These are phyloP conservation scores for Leucoraja ocellata DNA, from an alignment of 2,797 vertebrate species.

Conservation along the genomic window DNA sequence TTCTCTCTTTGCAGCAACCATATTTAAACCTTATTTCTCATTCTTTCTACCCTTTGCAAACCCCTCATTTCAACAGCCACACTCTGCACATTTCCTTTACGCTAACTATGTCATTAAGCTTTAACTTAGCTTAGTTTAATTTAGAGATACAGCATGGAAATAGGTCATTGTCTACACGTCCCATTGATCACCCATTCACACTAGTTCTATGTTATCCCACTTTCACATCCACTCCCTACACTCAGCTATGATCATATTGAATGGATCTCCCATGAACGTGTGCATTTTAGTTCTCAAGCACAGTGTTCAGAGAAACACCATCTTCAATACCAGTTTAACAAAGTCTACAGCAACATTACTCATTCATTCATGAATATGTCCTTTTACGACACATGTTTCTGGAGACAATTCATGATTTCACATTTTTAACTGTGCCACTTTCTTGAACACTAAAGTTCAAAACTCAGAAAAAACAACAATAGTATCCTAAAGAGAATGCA, in stretches of 20 bases:
- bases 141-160: too few species aligned
- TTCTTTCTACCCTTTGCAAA: not conserved
- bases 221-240: too few species aligned
- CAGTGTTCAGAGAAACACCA: not conserved
- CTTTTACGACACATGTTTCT: not conserved
- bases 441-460: not conserved
- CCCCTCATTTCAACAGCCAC: not conserved
- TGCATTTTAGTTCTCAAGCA: too few species aligned
- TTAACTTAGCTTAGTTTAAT: too few species aligned
- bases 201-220: too few species aligned
- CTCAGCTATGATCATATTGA: too few species aligned
- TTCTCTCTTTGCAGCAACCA: not conserved
- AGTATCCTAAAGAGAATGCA: too few species aligned
- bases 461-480: not conserved
- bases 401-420: not conserved
- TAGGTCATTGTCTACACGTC: too few species aligned
- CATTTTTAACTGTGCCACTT: not conserved
- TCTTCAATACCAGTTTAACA: not conserved
- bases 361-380: not conserved
- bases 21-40: not conserved
- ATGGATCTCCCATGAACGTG: not conserved
- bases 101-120: not conserved
- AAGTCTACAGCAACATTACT: not conserved
- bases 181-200: too few species aligned
- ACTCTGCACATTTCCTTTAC: not conserved